Percentiles rank a stretch among this genome's conserved stretches.
Evolutionary conservation across 2,888 invertebrate genomes (phyloP).

Genomic region (Apocheima hispidaria): DNA sequence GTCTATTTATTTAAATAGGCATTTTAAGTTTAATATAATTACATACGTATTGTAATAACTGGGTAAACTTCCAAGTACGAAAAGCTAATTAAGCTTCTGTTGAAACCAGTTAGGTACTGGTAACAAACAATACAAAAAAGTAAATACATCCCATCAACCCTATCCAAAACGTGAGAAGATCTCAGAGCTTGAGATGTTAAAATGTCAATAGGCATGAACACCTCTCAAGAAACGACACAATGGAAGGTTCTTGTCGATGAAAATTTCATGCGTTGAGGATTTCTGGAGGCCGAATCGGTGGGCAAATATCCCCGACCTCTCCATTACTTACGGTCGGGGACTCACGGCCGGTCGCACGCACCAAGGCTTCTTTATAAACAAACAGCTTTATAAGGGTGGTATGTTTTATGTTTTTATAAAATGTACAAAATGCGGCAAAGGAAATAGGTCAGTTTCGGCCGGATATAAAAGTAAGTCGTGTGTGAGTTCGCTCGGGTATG

Average conservation of each 20-base stretch:
- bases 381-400: constrained; percentile 54
- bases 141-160: neutral
- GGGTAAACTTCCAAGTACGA: too few species aligned
- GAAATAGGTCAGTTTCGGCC: constrained; percentile 31
- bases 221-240: constrained; percentile 52
- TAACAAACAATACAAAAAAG: neutral
- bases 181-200: constrained; percentile 38
- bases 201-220: constrained; percentile 56
- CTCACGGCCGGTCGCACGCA: constrained; percentile 50
- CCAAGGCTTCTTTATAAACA: constrained; percentile 58
- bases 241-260: constrained; percentile 53
- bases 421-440: constrained; percentile 33
- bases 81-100: neutral
- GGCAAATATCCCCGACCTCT: constrained; percentile 66
- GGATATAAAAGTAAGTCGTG: constrained; percentile 26
- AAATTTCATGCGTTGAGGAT: constrained; percentile 69
- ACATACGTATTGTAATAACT: too few species aligned
- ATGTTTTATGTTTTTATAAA: constrained; percentile 43
- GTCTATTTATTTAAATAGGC: too few species aligned
- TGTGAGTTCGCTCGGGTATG: constrained; percentile 20
- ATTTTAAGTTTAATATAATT: too few species aligned
- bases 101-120: too few species aligned
- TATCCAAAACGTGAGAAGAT: constrained; percentile 7
- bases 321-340: constrained; percentile 66
- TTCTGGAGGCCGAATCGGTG: constrained; percentile 57